Evolutionary conservation across 2,888 invertebrate genomes (phyloP).

Genomic region (Stenichneumon culpator): DNA sequence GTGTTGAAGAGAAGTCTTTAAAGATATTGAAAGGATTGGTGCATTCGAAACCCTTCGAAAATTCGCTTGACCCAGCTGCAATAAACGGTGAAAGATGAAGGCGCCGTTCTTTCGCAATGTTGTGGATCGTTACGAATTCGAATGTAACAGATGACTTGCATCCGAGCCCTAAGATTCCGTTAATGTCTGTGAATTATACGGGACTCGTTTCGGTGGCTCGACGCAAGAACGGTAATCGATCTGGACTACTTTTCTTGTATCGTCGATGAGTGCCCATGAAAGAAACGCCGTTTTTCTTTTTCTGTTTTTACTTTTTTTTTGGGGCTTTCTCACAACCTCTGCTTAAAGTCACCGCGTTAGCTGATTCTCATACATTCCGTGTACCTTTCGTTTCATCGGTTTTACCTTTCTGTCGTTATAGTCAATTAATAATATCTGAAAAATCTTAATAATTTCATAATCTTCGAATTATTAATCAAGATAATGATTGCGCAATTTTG

Average conservation of each 20-base stretch:
- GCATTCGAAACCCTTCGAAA: not conserved
- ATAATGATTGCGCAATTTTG: not conserved
- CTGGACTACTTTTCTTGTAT: constrained; percentile 34
- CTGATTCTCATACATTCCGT: not conserved
- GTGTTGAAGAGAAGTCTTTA: not conserved
- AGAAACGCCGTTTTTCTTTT: not conserved
- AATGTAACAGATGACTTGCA: not conserved
- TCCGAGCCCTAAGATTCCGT: not conserved
- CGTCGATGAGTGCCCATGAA: not conserved
- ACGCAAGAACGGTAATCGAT: constrained; percentile 31
- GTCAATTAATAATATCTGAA: not conserved
- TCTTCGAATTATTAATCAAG: not conserved
- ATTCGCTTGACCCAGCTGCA: not conserved
- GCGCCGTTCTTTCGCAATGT: not conserved
- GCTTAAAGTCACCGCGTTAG: not conserved
- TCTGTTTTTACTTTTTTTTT: not conserved
- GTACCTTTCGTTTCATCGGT: not conserved
- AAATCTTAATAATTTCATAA: not conserved
- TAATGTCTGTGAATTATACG: not conserved
- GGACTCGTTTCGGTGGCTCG: not conserved
- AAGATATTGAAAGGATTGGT: not conserved
- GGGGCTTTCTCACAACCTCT: not conserved
- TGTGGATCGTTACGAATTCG: not conserved
- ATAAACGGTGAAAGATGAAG: not conserved
- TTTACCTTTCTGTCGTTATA: not conserved